Evolutionary conservation across 2,888 invertebrate genomes (phyloP), one percentile per base, ranked within the genome.

Genomic region (Drosophila glabriapex): DNA sequence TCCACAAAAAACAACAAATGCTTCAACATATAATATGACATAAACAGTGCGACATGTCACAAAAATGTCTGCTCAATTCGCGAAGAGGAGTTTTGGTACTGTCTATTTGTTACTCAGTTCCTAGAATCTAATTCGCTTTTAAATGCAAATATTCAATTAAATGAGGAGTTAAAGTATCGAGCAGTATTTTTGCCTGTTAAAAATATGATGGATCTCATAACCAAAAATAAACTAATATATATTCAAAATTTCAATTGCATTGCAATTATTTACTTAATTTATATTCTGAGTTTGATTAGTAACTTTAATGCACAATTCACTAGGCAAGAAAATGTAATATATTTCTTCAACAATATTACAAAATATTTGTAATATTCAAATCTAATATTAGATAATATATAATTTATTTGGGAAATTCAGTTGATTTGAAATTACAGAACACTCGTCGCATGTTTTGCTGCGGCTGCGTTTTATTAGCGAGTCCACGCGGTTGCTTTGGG

Each of bases 11-110:
- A 56, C 64, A 31, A 39, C 76, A 66, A 80, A 61, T 55, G 46
- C 33, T 25, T 12, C 66, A 76, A 77, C 84, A 81, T 77, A 68
- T 83, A 82, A 84, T 75, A 69, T 84, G 81, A 78, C 85, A 82
- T 65, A 84, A 82, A 64, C 82, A 75, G 72, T 65, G 59, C 52
- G 64, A 74, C 78, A 84, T 78, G 78, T 84, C 85, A 84, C 22
- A 75, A 85, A 81, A 75, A 75, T 78, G 76, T 68, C 82, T 64
- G 60, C 39, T 33, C 52, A n/a, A 22, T 31, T 56, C 46, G 52
- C 68, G 25, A 35, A 46, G 28, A 35, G 53, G 9, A 56, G 37
- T 37, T 46, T 46, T 46, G 2, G 14, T 61, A 68, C 64, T 78
- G 68, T 53, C 49, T 25, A 41, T 19, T 56, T 6, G n/a, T 41